Conservation (phyloP, 2,113 vertebrate species). For the Parotia lawesii region DNA sequence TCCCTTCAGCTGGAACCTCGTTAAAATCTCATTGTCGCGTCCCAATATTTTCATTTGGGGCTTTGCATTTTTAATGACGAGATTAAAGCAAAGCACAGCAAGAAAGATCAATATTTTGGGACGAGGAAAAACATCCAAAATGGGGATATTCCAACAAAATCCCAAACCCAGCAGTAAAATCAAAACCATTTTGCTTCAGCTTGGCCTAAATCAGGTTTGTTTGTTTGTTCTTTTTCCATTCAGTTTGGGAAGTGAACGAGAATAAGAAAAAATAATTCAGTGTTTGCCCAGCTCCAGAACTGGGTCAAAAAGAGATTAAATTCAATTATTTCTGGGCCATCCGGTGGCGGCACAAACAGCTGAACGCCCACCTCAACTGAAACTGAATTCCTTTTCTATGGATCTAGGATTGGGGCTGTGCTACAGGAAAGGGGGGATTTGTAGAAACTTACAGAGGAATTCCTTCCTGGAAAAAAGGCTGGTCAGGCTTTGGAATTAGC, state of each 20-base stretch:
- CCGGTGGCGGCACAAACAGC: background rate
- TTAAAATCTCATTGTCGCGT: background rate
- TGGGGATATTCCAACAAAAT: background rate
- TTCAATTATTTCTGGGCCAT: background rate
- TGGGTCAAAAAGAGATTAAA: slow-evolving; percentile 37
- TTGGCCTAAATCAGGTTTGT: background rate
- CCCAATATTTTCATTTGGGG: background rate
- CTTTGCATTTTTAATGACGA: background rate
- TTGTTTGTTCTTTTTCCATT: no score
- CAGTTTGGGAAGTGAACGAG: background rate
- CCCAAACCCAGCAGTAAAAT: rapidly evolving
- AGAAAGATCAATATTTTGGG: background rate
- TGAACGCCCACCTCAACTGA: background rate
- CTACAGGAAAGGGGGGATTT: background rate
- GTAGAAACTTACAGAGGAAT: background rate
- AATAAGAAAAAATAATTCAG: background rate
- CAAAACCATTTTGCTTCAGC: background rate
- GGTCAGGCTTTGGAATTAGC: background rate
- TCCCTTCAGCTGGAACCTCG: background rate
- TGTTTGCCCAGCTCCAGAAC: background rate
- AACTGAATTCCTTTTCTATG: rapidly evolving
- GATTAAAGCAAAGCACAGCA: background rate
- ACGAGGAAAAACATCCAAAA: background rate
- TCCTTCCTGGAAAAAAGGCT: background rate
- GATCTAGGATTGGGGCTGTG: background rate